Conservation (phyloP, 2,113 vertebrate genomes). For the Brachyhypopomus occidentalis region DNA sequence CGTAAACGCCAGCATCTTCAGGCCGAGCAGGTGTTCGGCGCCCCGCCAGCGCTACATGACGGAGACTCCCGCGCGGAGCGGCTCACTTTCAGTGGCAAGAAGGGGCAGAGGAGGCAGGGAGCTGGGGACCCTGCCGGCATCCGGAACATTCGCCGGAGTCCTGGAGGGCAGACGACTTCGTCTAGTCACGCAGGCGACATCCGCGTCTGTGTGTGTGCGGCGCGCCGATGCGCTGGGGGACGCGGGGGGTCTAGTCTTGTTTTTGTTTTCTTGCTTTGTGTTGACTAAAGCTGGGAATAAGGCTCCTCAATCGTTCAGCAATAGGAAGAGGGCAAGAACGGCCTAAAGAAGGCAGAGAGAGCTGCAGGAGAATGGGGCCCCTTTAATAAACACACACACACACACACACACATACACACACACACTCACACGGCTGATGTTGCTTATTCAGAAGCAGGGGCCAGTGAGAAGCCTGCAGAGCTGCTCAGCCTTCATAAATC, state of each 20-base stretch:
- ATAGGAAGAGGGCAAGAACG: too few relatives aligned
- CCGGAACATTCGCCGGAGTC: constrained; percentile 17
- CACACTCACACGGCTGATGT: not conserved
- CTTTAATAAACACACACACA: constrained; percentile 37
- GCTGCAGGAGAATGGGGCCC: not conserved
- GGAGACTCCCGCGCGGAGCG: not conserved
- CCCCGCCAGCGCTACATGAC: constrained; percentile 36
- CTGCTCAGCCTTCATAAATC: constrained; percentile 46
- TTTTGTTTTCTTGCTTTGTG: too few relatives aligned
- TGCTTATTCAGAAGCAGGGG: constrained; percentile 32
- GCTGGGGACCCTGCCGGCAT: constrained; percentile 31
- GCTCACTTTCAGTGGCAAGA: constrained; percentile 18
- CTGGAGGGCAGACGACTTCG: constrained; percentile 18
- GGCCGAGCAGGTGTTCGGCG: constrained; percentile 37
- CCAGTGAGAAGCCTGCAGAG: constrained; percentile 20
- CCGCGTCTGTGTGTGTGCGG: too few relatives aligned
- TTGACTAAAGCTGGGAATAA: too few relatives aligned
- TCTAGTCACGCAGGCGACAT: constrained; percentile 32
- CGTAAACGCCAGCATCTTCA: constrained; percentile 20
- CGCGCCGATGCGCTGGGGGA: not conserved
- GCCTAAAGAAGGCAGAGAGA: too few relatives aligned
- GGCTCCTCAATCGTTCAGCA: too few relatives aligned
- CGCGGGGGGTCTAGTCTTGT: too few relatives aligned
- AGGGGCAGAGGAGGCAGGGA: constrained; percentile 38
- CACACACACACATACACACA: not conserved